These are phyloP conservation scores for Bovichtus diacanthus DNA, from an alignment of 2,797 vertebrate species.

Conservation along the genomic window DNA sequence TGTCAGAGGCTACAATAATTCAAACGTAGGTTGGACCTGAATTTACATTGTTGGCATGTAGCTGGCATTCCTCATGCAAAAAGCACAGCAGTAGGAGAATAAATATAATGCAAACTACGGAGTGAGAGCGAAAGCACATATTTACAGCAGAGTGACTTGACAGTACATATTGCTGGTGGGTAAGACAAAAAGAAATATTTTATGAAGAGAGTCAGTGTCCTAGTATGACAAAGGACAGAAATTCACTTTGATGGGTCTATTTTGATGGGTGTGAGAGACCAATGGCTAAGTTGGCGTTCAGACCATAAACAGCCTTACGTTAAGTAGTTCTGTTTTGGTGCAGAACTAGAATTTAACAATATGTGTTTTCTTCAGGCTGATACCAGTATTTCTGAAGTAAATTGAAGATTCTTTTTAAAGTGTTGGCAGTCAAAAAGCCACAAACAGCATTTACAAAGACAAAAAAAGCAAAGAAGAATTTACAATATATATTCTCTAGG, in stretches of 20 bases:
- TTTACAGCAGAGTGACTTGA: neutral
- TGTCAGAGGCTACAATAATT: neutral
- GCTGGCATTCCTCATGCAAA: constrained; percentile 22
- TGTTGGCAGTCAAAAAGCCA: neutral
- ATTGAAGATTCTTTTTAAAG: neutral
- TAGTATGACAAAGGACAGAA: neutral
- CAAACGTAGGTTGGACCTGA: neutral
- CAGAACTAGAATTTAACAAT: neutral
- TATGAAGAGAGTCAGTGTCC: neutral
- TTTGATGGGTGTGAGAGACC: neutral
- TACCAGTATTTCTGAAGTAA: neutral
- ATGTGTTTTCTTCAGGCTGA: neutral
- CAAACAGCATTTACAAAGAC: neutral
- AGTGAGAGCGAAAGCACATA: neutral
- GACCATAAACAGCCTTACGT: neutral
- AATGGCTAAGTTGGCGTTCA: neutral
- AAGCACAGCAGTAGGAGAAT: neutral
- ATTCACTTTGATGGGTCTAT: neutral
- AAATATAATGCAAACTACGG: neutral
- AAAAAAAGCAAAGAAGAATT: too few species aligned
- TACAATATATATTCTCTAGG: neutral
- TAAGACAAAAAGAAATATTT: neutral
- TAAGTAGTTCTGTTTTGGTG: neutral
- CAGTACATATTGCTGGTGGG: neutral
- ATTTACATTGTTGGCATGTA: constrained; percentile 1